These are phyloP conservation scores for Ptilonorhynchus violaceus DNA, from an alignment of 2,113 vertebrate species.

Conservation along the genomic window DNA sequence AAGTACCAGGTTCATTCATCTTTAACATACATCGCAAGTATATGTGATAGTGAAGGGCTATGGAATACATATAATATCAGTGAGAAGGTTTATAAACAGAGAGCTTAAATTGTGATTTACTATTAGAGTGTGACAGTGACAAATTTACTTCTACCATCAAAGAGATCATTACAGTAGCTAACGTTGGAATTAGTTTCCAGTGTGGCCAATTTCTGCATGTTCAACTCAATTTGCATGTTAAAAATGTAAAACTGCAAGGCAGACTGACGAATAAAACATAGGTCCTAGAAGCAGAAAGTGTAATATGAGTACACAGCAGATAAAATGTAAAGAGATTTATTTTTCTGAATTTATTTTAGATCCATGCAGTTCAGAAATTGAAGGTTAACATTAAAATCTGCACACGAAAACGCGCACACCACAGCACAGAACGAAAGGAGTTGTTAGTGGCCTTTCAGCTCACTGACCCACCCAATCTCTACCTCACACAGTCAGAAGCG, in stretches of 20 bases:
- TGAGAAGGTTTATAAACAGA: neutral
- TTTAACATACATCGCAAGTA: neutral
- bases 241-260: neutral
- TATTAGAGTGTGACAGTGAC: neutral
- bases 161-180: neutral
- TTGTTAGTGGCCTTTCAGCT: neutral
- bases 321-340: neutral
- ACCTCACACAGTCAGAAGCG: neutral
- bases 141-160: neutral
- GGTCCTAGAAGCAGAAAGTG: neutral
- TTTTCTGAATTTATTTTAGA: neutral
- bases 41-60: neutral
- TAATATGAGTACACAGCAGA: neutral
- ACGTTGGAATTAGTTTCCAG: accelerated
- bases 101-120: neutral
- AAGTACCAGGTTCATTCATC: neutral
- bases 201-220: neutral
- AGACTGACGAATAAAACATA: neutral
- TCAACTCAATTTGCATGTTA: accelerated
- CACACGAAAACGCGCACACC: neutral
- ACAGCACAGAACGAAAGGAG: neutral
- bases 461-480: neutral
- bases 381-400: neutral
- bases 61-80: accelerated
- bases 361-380: neutral